Percentiles rank a stretch among this genome's conserved stretches.
Evolutionary conservation across 2,113 vertebrate genomes (phyloP).

Genomic region (Gallinago jamesoni): DNA sequence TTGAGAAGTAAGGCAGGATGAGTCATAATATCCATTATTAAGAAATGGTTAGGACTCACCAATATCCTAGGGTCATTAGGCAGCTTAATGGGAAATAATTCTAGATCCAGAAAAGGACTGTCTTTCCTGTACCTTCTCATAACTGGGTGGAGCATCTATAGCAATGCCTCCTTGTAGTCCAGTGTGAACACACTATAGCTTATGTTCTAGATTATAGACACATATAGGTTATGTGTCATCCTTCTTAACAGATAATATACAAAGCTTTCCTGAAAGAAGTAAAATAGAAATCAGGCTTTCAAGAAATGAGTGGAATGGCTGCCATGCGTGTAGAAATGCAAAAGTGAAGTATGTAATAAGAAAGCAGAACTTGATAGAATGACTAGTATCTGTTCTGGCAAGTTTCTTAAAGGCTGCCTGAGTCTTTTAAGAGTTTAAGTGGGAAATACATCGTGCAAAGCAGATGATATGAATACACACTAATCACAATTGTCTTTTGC

Average conservation of each 20-base stretch:
- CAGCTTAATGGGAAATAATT: constrained; percentile 44
- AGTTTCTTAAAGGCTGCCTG: neutral
- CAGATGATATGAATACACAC: neutral
- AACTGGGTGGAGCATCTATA: neutral
- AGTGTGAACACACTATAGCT: neutral
- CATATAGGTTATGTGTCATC: neutral
- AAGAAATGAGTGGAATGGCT: neutral
- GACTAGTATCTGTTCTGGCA: neutral
- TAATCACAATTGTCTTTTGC: neutral
- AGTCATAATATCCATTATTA: constrained; percentile 24
- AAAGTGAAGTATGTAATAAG: neutral
- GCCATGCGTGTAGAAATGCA: neutral
- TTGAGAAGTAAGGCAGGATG: neutral
- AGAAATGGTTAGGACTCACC: constrained; percentile 21
- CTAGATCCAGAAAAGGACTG: neutral
- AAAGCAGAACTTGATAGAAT: neutral
- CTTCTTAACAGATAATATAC: neutral
- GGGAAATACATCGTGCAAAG: neutral
- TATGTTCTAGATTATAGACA: neutral
- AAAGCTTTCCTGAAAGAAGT: neutral
- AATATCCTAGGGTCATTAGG: constrained; percentile 22
- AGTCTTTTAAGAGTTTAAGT: neutral
- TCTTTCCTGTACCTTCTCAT: neutral
- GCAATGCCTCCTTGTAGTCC: neutral
- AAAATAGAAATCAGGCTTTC: neutral